Base-by-base conservation (phyloP, 1,140 invertebrate genomes). In the Drosophila kikkawai region DNA sequence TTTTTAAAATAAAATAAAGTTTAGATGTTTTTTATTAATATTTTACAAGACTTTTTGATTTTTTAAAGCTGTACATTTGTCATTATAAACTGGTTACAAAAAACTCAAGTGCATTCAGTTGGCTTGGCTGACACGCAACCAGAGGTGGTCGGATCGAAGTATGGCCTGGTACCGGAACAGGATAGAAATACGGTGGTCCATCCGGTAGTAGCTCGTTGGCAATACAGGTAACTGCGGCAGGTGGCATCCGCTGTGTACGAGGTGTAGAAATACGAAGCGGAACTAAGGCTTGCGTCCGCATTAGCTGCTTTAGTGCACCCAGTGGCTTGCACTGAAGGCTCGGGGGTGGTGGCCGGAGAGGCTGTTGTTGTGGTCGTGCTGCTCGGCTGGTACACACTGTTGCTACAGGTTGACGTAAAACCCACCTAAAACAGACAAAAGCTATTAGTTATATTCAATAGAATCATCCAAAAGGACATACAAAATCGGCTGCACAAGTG, bases 341-440 rank as follows among this genome's bases (percentile, higher is more conserved):
- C 57, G 1, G 74, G 81, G 0, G 78, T 90, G 0, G 84, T 68
- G 3, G 51, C 29, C 19, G 84, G 84, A 13, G 64, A 57, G 13
- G 68, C 19, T 26, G 76, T 71, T 26, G 76, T 71, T 15, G 76
- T 74, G 5, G 75, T 64, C 5, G 53, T 26, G 19, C 19, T 7
- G 11, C 22, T 15, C 0, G 65, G 15, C 32, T 32, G 15, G 17
- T 79, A 88, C 0, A 15, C 50, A 17, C n/a, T 44, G 64, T 85
- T 90, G 34, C 19, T 65, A 32, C 84, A 90, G 0, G 63, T 75
- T 0, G 58, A 5, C 0, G 36, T 19, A 0, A 67, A 0, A 7
- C 7, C 13, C n/a, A 26, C n/a, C 80, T 78, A 8, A 11, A 5
- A 12, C 34, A 3, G 3, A 3, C 6, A 41, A 9, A 9, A 76